Evolutionary conservation across 2,797 vertebrate genomes (phyloP), one percentile per base, ranked within the genome.

Genomic region (Diceros bicornis): DNA sequence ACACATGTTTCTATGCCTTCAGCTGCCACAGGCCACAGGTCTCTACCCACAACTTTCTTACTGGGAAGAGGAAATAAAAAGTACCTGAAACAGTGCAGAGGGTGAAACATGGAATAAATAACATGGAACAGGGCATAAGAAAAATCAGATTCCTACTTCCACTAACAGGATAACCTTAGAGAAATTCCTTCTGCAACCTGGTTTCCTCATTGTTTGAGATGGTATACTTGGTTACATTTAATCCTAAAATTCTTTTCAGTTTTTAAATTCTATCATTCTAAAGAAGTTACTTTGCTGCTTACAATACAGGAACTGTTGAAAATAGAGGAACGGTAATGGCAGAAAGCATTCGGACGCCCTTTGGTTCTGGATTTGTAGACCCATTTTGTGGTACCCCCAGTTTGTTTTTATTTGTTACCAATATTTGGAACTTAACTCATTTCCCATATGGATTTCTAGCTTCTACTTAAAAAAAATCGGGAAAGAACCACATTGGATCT

Each of bases 51-150:
- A 21, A 10, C 29, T 12, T 59, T 20, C 50, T 47, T 69, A 34
- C 5, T 47, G 52, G 29, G 12, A 37, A 75, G 13, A 66, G 20
- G 47, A n/a, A 50, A 34, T 32, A 10, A 7, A n/a, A 44, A 62
- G 16, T 13, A 20, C 20, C 14, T 41, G 37, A 34, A n/a, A 47
- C 11, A 29, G 50, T 86, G 37, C 50, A 29, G 37, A 34, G 32
- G 16, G 7, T 5, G 11, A 34, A 16, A 34, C 7, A 47, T 0
- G 1, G 29, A 34, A 16, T 20, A 21, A 7, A 34, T 21, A 27
- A 44, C 13, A 14, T 1, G 14, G 12, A 68, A 6, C 6, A 68
- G 61, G 11, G 29, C 14, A 16, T 68, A 32, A 77, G 32, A 84
- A 66, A 29, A 47, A n/a, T 10, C 50, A 16, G 34, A 29, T 23